A percentile compares a stretch with the other conserved stretches of the same genome.
Conservation (phyloP, 2,113 vertebrate species). For the Scomber scombrus region DNA sequence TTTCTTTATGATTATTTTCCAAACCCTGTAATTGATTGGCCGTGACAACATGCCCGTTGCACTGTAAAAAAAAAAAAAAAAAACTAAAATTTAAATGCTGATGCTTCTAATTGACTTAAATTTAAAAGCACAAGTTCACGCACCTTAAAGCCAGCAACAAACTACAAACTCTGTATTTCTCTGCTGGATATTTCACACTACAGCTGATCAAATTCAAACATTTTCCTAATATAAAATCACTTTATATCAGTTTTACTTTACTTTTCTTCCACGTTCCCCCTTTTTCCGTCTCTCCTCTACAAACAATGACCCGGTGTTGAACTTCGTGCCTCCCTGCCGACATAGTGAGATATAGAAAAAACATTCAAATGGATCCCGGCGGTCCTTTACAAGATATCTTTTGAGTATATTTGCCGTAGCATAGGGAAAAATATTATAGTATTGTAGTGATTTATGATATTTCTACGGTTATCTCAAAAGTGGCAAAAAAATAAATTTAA, state of each 20-base stretch:
- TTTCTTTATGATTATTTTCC: background rate
- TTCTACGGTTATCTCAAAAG: constrained; percentile 45
- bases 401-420: constrained; percentile 65
- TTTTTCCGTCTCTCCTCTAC: background rate
- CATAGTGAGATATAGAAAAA: constrained; percentile 47
- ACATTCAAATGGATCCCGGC: constrained; percentile 30
- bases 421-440: constrained; percentile 44
- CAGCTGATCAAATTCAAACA: background rate
- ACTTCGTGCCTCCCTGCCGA: constrained; percentile 54
- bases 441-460: constrained; percentile 53
- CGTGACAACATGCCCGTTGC: background rate
- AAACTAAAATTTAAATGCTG: background rate
- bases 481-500: background rate
- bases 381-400: constrained; percentile 35
- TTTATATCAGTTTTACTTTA: background rate
- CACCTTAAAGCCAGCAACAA: constrained; percentile 31
- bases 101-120: constrained; percentile 35
- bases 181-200: background rate
- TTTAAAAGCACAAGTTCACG: constrained; percentile 57
- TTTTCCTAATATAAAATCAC: background rate
- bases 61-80: background rate
- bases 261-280: background rate
- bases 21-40: constrained; percentile 4
- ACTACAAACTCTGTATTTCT: background rate
- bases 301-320: constrained; percentile 31